Conservation (phyloP, 2,113 vertebrate genomes). For the Prunella fulvescens region DNA sequence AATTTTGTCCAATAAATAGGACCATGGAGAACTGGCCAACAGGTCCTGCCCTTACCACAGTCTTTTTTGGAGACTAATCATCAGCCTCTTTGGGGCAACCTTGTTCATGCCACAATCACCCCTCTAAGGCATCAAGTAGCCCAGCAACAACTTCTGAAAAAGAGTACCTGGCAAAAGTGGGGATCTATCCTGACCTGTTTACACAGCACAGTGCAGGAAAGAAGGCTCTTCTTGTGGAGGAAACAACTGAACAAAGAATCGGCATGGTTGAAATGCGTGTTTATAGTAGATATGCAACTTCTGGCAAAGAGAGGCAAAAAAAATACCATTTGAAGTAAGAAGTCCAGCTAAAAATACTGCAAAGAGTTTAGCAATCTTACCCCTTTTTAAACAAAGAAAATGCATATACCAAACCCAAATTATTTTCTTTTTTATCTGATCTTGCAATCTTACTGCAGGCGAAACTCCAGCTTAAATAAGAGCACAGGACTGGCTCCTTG, state of each 20-base stretch:
- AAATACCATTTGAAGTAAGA: neutral
- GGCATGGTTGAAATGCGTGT: neutral
- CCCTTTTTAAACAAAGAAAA: constrained; percentile 5
- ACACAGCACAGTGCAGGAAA: neutral
- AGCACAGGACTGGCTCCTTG: neutral
- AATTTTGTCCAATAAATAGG: neutral
- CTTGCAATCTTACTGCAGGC: neutral
- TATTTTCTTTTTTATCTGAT: neutral
- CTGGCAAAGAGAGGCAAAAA: neutral
- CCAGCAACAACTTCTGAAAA: neutral
- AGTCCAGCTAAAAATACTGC: neutral
- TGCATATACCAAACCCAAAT: neutral
- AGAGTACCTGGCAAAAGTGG: neutral
- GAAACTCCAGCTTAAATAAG: constrained; percentile 22
- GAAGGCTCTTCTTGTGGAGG: neutral
- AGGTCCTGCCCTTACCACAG: neutral
- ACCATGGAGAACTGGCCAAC: neutral
- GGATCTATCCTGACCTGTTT: neutral
- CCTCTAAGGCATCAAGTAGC: neutral
- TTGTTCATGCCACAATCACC: neutral
- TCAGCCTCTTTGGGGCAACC: neutral
- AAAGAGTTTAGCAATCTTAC: neutral
- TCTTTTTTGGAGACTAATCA: neutral
- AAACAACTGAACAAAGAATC: constrained; percentile 16
- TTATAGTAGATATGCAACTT: constrained; percentile 20